A percentile compares a stretch with the other conserved stretches of the same genome.
Conservation (phyloP, 1,140 invertebrate genomes). For the Radopholus similis region DNA sequence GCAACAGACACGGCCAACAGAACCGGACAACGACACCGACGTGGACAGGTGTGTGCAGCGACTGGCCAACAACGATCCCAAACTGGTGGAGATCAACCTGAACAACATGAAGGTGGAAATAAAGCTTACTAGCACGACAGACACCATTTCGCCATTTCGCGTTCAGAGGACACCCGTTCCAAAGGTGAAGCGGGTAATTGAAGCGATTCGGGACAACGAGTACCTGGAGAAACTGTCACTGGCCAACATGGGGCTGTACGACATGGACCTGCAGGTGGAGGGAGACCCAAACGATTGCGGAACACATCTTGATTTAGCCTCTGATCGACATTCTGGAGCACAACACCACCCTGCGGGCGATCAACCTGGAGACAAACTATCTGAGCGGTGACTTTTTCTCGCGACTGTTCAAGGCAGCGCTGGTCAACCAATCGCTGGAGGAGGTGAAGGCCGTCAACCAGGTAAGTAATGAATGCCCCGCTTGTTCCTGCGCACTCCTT, state of each 20-base stretch:
- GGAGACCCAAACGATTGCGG: background rate
- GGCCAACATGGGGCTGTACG: conserved; percentile 63
- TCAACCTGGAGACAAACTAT: conserved; percentile 65
- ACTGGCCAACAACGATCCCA: conserved; percentile 62
- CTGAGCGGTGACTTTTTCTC: conserved; percentile 61
- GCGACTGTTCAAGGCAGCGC: conserved; percentile 50
- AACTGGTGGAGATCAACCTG: conserved; percentile 56
- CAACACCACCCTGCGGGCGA: conserved; percentile 62
- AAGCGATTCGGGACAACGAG: conserved; percentile 63
- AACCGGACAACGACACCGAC: conserved; percentile 64
- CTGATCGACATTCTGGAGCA: conserved; percentile 61
- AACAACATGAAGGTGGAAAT: conserved; percentile 60
- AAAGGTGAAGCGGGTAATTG: conserved; percentile 61
- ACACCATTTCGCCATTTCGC: background rate
- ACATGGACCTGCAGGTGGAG: conserved; percentile 62
- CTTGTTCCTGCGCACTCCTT: too few relatives aligned
- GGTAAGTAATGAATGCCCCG: conserved; percentile 23
- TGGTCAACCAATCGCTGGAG: conserved; percentile 53
- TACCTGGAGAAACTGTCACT: conserved; percentile 62
- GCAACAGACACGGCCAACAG: conserved; percentile 58
- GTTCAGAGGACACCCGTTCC: conserved; percentile 63
- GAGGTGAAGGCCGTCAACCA: conserved; percentile 60
- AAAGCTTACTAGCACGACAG: background rate
- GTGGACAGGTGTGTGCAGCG: conserved; percentile 62
- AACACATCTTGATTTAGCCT: conserved; percentile 53